These are phyloP conservation scores for Sphaerodactylus townsendi DNA, from an alignment of 2,113 vertebrate genomes.

Conservation along the genomic window DNA sequence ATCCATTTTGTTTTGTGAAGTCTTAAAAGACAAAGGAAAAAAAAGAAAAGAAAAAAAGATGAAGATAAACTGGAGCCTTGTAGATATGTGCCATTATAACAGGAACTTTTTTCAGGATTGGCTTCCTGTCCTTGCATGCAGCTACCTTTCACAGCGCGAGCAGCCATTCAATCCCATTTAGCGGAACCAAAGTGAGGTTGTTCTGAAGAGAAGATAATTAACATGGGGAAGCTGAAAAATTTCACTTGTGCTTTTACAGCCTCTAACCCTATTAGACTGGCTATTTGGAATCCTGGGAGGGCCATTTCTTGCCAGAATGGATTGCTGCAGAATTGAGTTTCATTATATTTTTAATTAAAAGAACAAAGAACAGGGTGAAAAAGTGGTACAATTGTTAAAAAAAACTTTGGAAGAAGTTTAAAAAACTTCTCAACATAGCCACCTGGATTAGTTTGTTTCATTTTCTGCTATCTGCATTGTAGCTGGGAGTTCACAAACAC, in stretches of 20 bases:
- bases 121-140: neutral
- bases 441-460: neutral
- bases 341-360: constrained; percentile 69
- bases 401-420: constrained; percentile 35
- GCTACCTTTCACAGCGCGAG: neutral
- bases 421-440: neutral
- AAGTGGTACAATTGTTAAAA: neutral
- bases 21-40: neutral
- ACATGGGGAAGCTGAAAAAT: constrained; percentile 46
- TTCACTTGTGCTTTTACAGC: constrained; percentile 47
- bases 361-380: constrained; percentile 11
- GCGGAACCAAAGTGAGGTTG: accelerated
- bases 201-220: constrained; percentile 53
- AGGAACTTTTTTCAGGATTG: neutral
- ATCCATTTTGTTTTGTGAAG: neutral
- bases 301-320: constrained; percentile 58
- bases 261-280: constrained; percentile 66
- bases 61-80: neutral
- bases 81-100: neutral
- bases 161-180: neutral
- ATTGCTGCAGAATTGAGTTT: constrained; percentile 64
- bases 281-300: constrained; percentile 57
- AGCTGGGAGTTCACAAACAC: neutral
- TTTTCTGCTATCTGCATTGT: neutral
- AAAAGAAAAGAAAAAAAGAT: too few species aligned